phyloP scores from a whole-genome alignment of 2,113 vertebrate genomes.

The Xenopus laevis region DNA sequence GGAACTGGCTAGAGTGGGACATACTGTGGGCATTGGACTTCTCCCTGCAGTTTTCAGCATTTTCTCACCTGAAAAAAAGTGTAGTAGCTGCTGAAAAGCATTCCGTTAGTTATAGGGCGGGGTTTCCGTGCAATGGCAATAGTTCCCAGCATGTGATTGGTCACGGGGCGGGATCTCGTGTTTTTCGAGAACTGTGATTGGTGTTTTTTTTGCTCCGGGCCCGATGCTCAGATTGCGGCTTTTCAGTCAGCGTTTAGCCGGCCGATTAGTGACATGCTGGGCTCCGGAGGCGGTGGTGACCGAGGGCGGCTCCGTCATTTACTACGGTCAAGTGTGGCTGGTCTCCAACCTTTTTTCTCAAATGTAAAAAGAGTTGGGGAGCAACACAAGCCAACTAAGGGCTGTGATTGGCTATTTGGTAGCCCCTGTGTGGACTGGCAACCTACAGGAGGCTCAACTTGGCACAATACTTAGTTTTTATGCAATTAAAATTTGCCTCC shows the following conservation, averaged over 20 bases:
- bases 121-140: not conserved
- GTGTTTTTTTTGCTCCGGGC: not conserved
- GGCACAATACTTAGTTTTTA: no score
- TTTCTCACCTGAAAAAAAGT: no score
- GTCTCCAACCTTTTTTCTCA: no score
- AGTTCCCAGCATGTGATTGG: not conserved
- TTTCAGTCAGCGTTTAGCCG: constrained; percentile 17
- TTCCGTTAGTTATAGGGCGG: not conserved
- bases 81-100: not conserved
- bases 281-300: constrained; percentile 33
- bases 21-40: no score
- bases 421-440: no score
- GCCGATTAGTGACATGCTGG: constrained; percentile 51
- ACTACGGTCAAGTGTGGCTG: constrained; percentile 63
- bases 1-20: no score
- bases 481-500: no score
- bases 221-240: constrained; percentile 6
- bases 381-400: no score
- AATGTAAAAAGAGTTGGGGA: no score
- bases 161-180: not conserved
- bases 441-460: no score
- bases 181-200: not conserved
- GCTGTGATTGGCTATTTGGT: no score
- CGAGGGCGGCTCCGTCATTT: constrained; percentile 59
- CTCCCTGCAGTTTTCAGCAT: no score